These are phyloP conservation scores for Ylistrum balloti DNA, from an alignment of 1,140 invertebrate genomes.

Conservation along the genomic window DNA sequence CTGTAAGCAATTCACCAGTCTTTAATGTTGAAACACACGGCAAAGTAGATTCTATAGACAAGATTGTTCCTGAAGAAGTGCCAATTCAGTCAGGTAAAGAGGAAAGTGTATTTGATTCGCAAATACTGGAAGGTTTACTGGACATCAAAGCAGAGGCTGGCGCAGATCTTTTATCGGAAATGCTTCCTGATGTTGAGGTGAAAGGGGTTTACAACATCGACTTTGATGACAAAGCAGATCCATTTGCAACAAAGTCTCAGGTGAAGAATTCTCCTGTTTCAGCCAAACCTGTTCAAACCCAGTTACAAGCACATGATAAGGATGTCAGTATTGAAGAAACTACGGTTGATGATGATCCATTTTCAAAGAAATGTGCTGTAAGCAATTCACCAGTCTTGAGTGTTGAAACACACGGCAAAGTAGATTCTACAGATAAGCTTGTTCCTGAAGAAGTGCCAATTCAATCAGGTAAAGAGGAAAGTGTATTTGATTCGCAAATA, in stretches of 20 bases:
- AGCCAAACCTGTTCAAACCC: not conserved
- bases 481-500: not conserved
- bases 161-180: not conserved
- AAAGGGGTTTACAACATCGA: not conserved
- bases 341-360: slow-evolving; percentile 51
- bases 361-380: slow-evolving; percentile 51
- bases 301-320: not conserved
- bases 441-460: not conserved
- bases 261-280: slow-evolving; percentile 47
- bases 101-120: not conserved
- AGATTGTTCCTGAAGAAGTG: not conserved
- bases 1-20: slow-evolving; percentile 54
- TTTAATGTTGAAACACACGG: not conserved
- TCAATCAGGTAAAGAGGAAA: not conserved
- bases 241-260: slow-evolving; percentile 54
- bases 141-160: not conserved
- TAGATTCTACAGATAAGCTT: too few species aligned
- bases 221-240: slow-evolving; percentile 48
- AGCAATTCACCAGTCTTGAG: slow-evolving; percentile 50
- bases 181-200: not conserved
- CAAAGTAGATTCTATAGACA: not conserved
- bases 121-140: not conserved
- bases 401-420: not conserved
- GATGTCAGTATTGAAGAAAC: not conserved
- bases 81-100: not conserved